phyloP scores from a whole-genome alignment of 2,113 vertebrate species.

The Daubentonia madagascariensis region DNA sequence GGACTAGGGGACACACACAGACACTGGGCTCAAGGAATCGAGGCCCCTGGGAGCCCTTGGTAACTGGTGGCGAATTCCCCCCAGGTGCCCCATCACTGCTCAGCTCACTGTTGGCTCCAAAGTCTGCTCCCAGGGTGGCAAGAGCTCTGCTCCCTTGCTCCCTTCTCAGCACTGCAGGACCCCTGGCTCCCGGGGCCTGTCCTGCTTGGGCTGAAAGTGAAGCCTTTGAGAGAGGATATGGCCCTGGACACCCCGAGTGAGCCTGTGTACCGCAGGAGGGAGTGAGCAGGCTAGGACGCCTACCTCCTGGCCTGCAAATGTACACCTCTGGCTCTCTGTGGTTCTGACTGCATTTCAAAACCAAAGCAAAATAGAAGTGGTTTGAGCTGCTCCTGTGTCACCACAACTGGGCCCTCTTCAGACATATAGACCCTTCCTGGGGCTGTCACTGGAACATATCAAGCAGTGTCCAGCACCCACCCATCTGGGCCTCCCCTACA shows the following conservation, averaged over 20 bases:
- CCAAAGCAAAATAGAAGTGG: constrained; percentile 59
- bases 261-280: neutral
- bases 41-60: neutral
- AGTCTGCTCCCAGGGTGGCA: neutral
- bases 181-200: neutral
- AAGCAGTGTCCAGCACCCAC: neutral
- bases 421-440: constrained; percentile 14
- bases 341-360: constrained; percentile 51
- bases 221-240: neutral
- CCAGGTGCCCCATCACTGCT: neutral
- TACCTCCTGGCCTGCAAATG: neutral
- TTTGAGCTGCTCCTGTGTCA: constrained; percentile 43
- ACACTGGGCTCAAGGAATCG: neutral
- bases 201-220: neutral
- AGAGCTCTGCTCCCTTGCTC: neutral
- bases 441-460: constrained; percentile 41
- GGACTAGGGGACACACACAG: neutral
- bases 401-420: constrained; percentile 17
- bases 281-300: neutral
- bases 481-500: constrained; percentile 22
- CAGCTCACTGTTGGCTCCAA: constrained; percentile 1
- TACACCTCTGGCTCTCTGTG: constrained; percentile 33
- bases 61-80: neutral
- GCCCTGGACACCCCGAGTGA: neutral
- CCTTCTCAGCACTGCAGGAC: neutral